These are phyloP conservation scores for Unio delphinus DNA, from an alignment of 2,888 invertebrate species.

Conservation along the genomic window DNA sequence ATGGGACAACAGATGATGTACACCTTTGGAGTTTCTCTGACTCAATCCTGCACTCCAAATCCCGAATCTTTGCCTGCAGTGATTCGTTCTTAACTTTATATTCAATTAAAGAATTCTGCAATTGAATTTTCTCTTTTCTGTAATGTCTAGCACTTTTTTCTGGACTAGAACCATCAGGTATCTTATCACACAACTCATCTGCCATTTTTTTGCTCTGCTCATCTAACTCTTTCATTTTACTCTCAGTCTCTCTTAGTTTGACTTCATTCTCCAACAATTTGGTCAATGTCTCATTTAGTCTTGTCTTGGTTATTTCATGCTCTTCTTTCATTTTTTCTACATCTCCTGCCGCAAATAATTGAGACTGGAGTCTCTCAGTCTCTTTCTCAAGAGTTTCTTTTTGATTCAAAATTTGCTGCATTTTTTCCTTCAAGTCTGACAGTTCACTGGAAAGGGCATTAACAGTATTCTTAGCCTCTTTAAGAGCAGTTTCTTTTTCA, in stretches of 20 bases:
- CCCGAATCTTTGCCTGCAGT: conserved; percentile 29
- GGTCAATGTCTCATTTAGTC: conserved; percentile 3
- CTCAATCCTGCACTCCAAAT: conserved; percentile 14
- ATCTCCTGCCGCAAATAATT: conserved; percentile 1
- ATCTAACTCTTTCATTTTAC: conserved; percentile 23
- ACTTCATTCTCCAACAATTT: conserved; percentile 6
- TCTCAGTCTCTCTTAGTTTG: conserved; percentile 5
- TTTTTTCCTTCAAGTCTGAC: background rate
- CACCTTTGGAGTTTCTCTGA: conserved; percentile 6
- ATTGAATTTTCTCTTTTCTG: conserved; percentile 48
- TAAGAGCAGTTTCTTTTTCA: conserved; percentile 9
- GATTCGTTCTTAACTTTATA: conserved; percentile 32
- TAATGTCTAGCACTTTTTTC: conserved; percentile 30
- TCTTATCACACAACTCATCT: conserved; percentile 18
- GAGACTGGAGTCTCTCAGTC: background rate
- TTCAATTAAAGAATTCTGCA: conserved; percentile 41
- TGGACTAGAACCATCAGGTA: conserved; percentile 30
- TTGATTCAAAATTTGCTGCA: background rate
- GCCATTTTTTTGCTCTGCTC: conserved; percentile 29
- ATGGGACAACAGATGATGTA: conserved; percentile 4
- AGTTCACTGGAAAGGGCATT: background rate
- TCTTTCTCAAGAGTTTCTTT: conserved; percentile 3
- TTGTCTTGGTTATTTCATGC: conserved; percentile 1
- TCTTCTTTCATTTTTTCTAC: background rate
- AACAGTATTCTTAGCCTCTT: conserved; percentile 10